These are phyloP conservation scores for Rhinolophus ferrumequinum DNA, from an alignment of 2,113 vertebrate species.

Conservation along the genomic window DNA sequence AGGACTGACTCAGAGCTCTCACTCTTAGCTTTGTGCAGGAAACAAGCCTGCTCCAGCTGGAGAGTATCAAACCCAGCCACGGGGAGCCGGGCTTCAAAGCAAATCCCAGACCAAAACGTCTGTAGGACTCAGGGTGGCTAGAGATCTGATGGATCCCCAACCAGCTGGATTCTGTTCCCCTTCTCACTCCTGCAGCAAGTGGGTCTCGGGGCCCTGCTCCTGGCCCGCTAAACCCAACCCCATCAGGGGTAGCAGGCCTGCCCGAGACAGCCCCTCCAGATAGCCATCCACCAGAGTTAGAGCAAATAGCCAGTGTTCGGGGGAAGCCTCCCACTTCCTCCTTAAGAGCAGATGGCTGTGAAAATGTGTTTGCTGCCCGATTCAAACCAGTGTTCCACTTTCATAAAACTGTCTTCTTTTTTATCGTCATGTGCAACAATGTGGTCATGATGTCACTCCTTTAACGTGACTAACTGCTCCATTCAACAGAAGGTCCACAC, in stretches of 20 bases:
- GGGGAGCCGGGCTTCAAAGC: constrained; percentile 66
- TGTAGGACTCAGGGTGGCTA: constrained; percentile 51
- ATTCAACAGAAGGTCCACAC: not conserved
- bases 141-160: not conserved
- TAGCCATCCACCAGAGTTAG: not conserved
- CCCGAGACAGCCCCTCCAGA: not conserved
- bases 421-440: not conserved
- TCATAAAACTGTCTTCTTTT: not conserved
- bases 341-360: not conserved
- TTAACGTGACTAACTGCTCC: not conserved
- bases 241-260: no score
- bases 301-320: not conserved
- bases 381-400: not conserved
- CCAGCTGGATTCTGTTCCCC: constrained; percentile 38
- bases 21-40: constrained; percentile 57
- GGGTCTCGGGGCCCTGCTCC: not conserved
- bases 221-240: not conserved
- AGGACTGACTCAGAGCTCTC: constrained; percentile 47
- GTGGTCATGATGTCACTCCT: not conserved
- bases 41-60: constrained; percentile 64
- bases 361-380: not conserved
- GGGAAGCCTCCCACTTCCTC: not conserved
- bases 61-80: constrained; percentile 56
- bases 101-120: constrained; percentile 65
- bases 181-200: constrained; percentile 34